Base-by-base conservation (phyloP, 1,140 invertebrate species). In the Drosophila serrata region DNA sequence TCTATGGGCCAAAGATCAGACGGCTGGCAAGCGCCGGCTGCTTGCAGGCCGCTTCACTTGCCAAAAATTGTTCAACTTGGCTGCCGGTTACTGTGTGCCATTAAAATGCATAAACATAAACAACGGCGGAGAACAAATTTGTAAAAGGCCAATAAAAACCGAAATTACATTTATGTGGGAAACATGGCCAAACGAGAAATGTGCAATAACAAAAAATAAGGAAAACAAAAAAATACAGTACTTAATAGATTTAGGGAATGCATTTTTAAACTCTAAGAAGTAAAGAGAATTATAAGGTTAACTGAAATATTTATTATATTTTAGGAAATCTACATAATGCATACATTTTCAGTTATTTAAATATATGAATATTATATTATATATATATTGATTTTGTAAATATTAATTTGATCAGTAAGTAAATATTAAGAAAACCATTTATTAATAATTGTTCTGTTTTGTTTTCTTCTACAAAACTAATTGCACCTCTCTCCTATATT, bases 31-130 rank as follows among this genome's bases (percentile, higher is more conserved):
- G 29, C 72, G 78, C 70, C 78, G 79, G 62, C 78, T 81, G 70
- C 42, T 27, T 57, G 73, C 73, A 76, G 73, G 61, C 45, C 40
- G 57, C 43, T 68, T 51, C 48, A 68, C 40, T 81, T 81, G 79
- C 79, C 74, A 78, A 82, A 78, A 82, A 82, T 62, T 82, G 33
- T 56, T 43, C 59, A 60, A 42, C 62, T 39, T 59, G 53, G 43
- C 42, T 62, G 51, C 51, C 79, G 69, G 45, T 65, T 62, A 55
- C 65, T 60, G 77, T 61, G 62, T 61, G 62, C 39, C 61, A 81
- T 81, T 77, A 77, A 73, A 81, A 63, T 85, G 76, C 80, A 82
- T 82, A 79, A 87, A 88, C 80, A 70, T 46, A 51, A 65, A 58
- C 40, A 75, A 75, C 15, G 46, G 59, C 48, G 43, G 42, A 43